Evolutionary conservation across 1,140 invertebrate species (phyloP), one percentile per base, ranked within the genome.

Genomic region (Trichonephila clavata): DNA sequence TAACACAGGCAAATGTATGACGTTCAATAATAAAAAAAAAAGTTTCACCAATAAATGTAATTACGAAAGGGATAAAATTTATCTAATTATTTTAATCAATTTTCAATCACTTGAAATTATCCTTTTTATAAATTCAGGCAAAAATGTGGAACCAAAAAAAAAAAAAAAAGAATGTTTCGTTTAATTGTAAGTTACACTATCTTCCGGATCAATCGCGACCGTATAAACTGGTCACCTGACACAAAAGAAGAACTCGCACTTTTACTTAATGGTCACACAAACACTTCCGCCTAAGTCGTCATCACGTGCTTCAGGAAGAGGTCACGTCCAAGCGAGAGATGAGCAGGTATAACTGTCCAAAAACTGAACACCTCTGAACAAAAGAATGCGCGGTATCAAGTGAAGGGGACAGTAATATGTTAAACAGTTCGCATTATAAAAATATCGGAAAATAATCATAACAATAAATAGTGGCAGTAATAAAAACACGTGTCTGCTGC

Each of bases 261-360:
- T 77, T 77, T 77, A 77, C 68, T 77, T 77, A 77, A 77, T 77
- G 68, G 68, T 32, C 68, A 77, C 16, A 61, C 24, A 18, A 77
- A 77, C 68, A 77, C 68, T 77, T 77, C 68, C 68, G 68, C 68
- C 27, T 77, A 77, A 77, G 68, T 77, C 63, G 20, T 60, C 65
- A 24, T 77, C 68, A 77, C 68, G 68, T 32, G 27, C 24, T 77
- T 77, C 14, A 32, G 24, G 68, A 61, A 61, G 60, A 61, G 68
- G 68, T 77, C 68, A 39, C 68, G 68, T 27, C 43, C 43, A 50
- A 50, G 43, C 2, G 43, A 50, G 43, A 50, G 43, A 50, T 50
- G 43, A 50, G 43, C 43, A 50, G 43, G 43, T 50, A 50, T 50
- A 50, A 50, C 43, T 50, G 43, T 50, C 43, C 43, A 0, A 2